phyloP scores from a whole-genome alignment of 2,797 vertebrate genomes.

The Mormyrus proboscirostris region DNA sequence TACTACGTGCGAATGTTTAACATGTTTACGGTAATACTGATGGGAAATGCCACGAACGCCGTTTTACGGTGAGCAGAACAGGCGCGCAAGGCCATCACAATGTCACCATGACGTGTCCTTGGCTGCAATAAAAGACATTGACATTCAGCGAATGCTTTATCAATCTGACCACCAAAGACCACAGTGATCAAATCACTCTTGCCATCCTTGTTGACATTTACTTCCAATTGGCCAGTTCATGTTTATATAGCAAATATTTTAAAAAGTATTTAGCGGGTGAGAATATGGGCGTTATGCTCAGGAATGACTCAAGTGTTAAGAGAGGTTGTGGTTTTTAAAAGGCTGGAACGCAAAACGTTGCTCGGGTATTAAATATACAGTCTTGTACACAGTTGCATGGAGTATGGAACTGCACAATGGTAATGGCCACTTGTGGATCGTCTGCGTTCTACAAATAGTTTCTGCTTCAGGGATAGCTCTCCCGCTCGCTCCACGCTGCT shows the following conservation, averaged over 20 bases:
- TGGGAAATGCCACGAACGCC: not conserved
- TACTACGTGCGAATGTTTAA: not conserved
- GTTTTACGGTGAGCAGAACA: not conserved
- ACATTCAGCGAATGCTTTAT: not conserved
- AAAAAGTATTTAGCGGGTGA: not conserved
- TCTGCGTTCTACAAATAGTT: conserved; percentile 33
- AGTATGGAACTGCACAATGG: not conserved
- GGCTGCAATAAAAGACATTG: not conserved
- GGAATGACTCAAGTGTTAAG: not conserved
- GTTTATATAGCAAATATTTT: not conserved
- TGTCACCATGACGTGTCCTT: not conserved
- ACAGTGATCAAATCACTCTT: not conserved
- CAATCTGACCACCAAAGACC: not conserved
- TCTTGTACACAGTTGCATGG: not conserved
- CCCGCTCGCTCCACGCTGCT: conserved; percentile 38
- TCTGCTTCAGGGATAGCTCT: conserved; percentile 29
- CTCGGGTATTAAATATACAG: not conserved
- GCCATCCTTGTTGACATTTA: not conserved
- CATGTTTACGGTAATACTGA: not conserved
- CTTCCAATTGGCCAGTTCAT: not conserved
- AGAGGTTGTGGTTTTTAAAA: not conserved
- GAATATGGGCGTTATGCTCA: not conserved
- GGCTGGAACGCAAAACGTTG: too few relatives aligned
- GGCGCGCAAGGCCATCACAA: not conserved
- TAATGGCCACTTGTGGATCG: not conserved